phyloP scores from a whole-genome alignment of 2,113 vertebrate genomes.

The Bos javanicus region DNA sequence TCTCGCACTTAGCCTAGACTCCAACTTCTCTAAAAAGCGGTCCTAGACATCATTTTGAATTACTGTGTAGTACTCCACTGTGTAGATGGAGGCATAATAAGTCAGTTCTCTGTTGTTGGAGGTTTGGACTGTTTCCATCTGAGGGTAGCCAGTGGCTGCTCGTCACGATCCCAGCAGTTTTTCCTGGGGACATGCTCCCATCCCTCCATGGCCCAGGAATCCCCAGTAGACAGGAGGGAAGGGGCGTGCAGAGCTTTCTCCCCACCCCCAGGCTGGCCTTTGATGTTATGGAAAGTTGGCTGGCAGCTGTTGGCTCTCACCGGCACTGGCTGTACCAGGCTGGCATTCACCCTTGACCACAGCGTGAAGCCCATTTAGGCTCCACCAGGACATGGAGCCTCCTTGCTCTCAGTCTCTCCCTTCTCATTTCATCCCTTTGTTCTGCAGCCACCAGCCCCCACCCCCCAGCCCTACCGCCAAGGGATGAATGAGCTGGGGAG shows the following conservation, averaged over 20 bases:
- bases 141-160: background rate
- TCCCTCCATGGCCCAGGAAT: background rate
- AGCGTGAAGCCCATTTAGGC: background rate
- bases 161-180: background rate
- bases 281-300: constrained; percentile 71
- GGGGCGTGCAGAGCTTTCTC: background rate
- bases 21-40: background rate
- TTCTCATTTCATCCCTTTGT: constrained; percentile 34
- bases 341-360: constrained; percentile 21
- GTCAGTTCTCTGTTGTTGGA: background rate
- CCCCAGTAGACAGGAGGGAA: background rate
- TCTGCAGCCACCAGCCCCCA: background rate
- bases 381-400: background rate
- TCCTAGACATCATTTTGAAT: too few relatives aligned
- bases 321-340: background rate
- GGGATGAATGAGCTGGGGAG: background rate
- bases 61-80: fast-evolving
- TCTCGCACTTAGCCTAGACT: background rate
- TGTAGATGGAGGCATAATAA: too few relatives aligned
- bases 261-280: background rate
- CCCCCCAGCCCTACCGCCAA: background rate
- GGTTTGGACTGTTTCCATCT: background rate
- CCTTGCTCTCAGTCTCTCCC: constrained; percentile 22
- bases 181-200: background rate
- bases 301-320: constrained; percentile 44